Evolutionary conservation across 2,797 vertebrate genomes (phyloP).

Genomic region (Sebastiscus albofasciatus): DNA sequence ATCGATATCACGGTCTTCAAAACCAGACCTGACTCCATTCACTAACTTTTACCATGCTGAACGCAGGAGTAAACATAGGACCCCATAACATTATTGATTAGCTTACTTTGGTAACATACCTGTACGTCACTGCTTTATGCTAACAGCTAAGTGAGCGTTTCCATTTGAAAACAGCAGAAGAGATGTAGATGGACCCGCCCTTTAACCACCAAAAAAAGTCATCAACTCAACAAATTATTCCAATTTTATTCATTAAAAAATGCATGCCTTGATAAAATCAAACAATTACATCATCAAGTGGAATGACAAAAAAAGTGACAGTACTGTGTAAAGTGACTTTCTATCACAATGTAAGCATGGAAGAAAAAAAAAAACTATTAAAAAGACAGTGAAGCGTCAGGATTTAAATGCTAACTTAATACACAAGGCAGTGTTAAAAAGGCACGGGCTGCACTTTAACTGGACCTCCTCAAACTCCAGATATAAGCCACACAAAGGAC

Average conservation of each 20-base stretch:
- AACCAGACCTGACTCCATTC: too few species aligned
- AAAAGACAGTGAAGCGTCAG: conserved; percentile 2
- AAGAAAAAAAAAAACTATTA: conserved; percentile 3
- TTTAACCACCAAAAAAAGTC: neutral
- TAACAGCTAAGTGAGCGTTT: too few species aligned
- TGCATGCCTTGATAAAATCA: conserved; percentile 60
- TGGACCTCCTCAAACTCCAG: neutral
- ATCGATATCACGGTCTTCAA: too few species aligned
- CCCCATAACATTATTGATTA: too few species aligned
- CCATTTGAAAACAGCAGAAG: too few species aligned
- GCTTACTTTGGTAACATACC: too few species aligned
- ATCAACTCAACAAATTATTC: conserved; percentile 41
- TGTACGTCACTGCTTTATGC: too few species aligned
- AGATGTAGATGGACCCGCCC: too few species aligned
- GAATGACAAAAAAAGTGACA: conserved; percentile 60
- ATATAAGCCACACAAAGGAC: neutral
- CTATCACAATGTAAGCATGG: conserved; percentile 32
- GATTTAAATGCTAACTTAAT: conserved; percentile 38
- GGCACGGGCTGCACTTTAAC: conserved; percentile 67
- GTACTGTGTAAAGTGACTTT: conserved; percentile 47
- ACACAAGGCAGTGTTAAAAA: conserved; percentile 74
- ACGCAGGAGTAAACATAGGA: too few species aligned
- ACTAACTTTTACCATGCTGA: too few species aligned
- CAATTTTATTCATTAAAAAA: conserved; percentile 80
- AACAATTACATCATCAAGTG: conserved; percentile 66